Evolutionary conservation across 2,888 invertebrate species (phyloP).

Genomic region (Idaea biselata): DNA sequence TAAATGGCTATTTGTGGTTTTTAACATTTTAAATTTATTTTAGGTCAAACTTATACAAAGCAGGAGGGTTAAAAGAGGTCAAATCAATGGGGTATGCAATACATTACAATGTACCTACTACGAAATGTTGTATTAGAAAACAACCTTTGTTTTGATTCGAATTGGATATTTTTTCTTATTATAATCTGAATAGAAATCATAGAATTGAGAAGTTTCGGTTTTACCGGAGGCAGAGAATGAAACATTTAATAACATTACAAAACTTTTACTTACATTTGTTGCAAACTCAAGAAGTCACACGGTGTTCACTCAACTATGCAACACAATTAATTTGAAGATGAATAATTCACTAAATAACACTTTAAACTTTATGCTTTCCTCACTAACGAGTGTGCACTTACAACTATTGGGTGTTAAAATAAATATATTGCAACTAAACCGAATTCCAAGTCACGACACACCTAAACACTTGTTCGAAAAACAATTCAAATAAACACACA

Average conservation of each 20-base stretch:
- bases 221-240: neutral
- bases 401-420: slow-evolving; percentile 5
- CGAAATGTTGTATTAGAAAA: no score
- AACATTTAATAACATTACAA: slow-evolving; percentile 53
- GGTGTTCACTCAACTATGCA: slow-evolving; percentile 60
- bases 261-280: slow-evolving; percentile 70
- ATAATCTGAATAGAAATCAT: no score
- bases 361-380: slow-evolving; percentile 10
- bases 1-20: no score
- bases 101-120: no score
- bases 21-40: no score
- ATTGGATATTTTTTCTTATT: no score
- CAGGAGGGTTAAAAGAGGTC: no score
- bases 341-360: slow-evolving; percentile 4
- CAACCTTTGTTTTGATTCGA: no score
- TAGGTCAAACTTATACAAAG: no score
- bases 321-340: slow-evolving; percentile 46
- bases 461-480: slow-evolving; percentile 32
- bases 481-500: neutral
- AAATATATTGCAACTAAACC: slow-evolving; percentile 14
- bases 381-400: slow-evolving; percentile 7
- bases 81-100: no score
- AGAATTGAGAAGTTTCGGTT: slow-evolving; percentile 5
- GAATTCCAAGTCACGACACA: slow-evolving; percentile 67
- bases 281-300: slow-evolving; percentile 49